These are phyloP conservation scores for Neofelis nebulosa DNA, from an alignment of 2,113 vertebrate species.

Conservation along the genomic window DNA sequence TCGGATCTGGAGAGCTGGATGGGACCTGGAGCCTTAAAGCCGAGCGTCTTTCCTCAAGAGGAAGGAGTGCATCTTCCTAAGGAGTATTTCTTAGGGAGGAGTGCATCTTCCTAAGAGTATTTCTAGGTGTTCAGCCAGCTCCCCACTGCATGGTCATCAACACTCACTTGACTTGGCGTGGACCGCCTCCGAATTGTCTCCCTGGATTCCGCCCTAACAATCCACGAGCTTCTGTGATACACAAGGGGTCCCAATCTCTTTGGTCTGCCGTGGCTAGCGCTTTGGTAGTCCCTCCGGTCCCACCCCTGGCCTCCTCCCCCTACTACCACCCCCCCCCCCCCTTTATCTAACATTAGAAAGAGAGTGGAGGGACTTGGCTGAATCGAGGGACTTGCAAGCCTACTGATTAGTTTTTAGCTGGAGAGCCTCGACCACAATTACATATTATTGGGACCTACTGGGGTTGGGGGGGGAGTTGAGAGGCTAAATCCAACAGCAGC, in stretches of 20 bases:
- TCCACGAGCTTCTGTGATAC: not conserved
- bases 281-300: not conserved
- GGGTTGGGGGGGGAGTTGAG: not conserved
- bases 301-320: not conserved
- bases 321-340: no score
- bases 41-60: not conserved
- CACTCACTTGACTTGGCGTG: not conserved
- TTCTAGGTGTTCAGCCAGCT: not conserved
- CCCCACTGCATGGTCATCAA: not conserved
- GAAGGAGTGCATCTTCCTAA: not conserved
- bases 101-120: not conserved
- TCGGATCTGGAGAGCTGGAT: not conserved
- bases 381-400: not conserved
- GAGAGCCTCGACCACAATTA: not conserved
- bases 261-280: not conserved
- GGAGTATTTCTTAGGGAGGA: not conserved
- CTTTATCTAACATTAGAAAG: not conserved
- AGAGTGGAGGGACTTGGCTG: not conserved
- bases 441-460: not conserved
- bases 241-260: not conserved
- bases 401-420: not conserved
- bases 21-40: not conserved
- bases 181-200: not conserved
- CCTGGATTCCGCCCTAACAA: not conserved
- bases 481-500: not conserved